phyloP scores from a whole-genome alignment of 2,888 invertebrate genomes.

The Calliopum simillimum region DNA sequence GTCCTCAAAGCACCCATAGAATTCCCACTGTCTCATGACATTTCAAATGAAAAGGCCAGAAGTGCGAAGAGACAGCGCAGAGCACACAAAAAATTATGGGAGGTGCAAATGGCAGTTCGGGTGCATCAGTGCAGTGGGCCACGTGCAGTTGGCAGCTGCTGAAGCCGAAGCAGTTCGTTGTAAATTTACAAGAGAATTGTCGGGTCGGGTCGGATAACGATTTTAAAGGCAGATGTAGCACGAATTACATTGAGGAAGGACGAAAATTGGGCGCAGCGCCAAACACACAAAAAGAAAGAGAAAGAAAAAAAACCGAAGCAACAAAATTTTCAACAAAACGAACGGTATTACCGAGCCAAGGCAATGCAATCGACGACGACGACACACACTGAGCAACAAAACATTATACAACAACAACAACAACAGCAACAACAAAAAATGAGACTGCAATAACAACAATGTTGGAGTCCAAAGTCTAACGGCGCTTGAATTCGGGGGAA shows the following conservation, averaged over 20 bases:
- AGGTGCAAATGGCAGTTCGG: too few relatives aligned
- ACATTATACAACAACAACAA: background rate
- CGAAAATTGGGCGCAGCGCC: slow-evolving; percentile 34
- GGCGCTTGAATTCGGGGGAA: slow-evolving; percentile 51
- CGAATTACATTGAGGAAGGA: slow-evolving; percentile 32
- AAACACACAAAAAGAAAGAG: slow-evolving; percentile 1
- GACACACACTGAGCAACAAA: background rate
- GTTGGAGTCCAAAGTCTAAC: slow-evolving; percentile 48
- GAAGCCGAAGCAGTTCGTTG: background rate
- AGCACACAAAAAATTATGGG: too few relatives aligned
- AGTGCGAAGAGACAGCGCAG: background rate
- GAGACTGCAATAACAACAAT: slow-evolving; percentile 38
- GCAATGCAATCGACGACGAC: background rate
- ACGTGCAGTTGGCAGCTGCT: background rate
- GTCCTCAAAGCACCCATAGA: too few relatives aligned
- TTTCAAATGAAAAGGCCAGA: too few relatives aligned
- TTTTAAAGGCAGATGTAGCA: slow-evolving; percentile 16
- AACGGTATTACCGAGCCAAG: slow-evolving; percentile 4
- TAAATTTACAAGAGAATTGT: background rate
- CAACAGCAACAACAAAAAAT: slow-evolving; percentile 8
- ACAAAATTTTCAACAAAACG: slow-evolving; percentile 1
- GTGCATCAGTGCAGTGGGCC: background rate
- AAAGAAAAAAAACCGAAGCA: background rate
- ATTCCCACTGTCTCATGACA: too few relatives aligned
- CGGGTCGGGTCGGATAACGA: too few relatives aligned